phyloP scores from a whole-genome alignment of 1,140 invertebrate species.

The Scaptomyza graminum region DNA sequence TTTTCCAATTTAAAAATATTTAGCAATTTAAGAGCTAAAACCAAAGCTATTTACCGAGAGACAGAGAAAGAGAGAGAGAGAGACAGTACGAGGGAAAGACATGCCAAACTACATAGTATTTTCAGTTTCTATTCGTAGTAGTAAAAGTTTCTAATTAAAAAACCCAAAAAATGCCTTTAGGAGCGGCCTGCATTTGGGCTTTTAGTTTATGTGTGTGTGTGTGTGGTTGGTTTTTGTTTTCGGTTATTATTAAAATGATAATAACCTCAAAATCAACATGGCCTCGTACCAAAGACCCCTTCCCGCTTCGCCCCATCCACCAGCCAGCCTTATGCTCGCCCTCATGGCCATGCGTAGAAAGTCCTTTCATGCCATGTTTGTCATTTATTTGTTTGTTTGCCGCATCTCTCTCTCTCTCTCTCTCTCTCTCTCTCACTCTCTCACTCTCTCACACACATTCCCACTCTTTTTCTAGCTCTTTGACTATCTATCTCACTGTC shows the following conservation, averaged over 20 bases:
- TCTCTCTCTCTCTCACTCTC: neutral
- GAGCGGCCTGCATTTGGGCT: conserved; percentile 8
- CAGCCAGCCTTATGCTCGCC: neutral
- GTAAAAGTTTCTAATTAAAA: conserved; percentile 65
- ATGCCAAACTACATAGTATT: conserved; percentile 37
- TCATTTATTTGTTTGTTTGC: conserved; percentile 74
- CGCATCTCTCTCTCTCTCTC: neutral
- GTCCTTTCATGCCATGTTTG: conserved; percentile 75
- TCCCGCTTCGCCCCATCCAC: neutral
- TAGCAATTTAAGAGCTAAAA: conserved; percentile 49
- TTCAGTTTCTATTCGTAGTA: conserved; percentile 17
- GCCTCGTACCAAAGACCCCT: conserved; percentile 27
- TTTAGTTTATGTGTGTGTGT: conserved; percentile 3
- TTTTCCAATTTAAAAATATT: conserved; percentile 61
- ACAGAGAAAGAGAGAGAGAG: neutral
- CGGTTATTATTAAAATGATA: conserved; percentile 78
- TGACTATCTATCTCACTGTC: neutral
- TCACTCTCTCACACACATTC: no score
- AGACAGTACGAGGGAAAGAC: neutral
- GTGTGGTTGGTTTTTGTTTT: conserved; percentile 54
- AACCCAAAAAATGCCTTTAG: conserved; percentile 50
- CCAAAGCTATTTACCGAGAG: conserved; percentile 20
- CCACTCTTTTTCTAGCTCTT: neutral
- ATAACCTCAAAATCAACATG: conserved; percentile 73
- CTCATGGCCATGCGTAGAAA: conserved; percentile 63